phyloP scores from a whole-genome alignment of 2,888 invertebrate species.

The Spisula subtruncata region DNA sequence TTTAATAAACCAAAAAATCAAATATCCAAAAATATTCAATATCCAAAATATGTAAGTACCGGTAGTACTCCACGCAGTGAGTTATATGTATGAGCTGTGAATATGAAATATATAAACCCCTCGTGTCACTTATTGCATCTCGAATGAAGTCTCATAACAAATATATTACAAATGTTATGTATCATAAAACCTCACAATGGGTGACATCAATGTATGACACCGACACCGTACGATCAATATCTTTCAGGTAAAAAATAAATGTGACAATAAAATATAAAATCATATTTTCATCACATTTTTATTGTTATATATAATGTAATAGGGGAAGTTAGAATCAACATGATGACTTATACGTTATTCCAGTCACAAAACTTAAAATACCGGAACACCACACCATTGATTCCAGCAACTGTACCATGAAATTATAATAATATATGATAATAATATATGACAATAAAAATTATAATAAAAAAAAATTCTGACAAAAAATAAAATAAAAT shows the following conservation, averaged over 20 bases:
- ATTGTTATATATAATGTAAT: no score
- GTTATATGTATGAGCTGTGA: not conserved
- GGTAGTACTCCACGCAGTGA: not conserved
- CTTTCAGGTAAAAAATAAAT: not conserved
- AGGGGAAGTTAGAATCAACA: no score
- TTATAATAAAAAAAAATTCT: not conserved
- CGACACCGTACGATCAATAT: not conserved
- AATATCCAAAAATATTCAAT: not conserved
- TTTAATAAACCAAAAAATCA: not conserved
- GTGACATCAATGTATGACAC: not conserved
- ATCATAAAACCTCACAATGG: not conserved
- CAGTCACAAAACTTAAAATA: conserved; percentile 10
- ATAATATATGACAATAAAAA: no score
- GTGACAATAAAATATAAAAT: not conserved
- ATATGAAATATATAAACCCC: not conserved
- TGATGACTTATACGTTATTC: no score
- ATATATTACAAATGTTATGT: not conserved
- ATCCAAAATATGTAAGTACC: conserved; percentile 5
- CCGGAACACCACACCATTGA: not conserved
- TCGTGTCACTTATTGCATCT: not conserved
- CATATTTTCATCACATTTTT: no score
- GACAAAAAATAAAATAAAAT: not conserved
- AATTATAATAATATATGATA: not conserved
- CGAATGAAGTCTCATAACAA: not conserved
- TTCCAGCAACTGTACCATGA: not conserved